phyloP scores from a whole-genome alignment of 2,888 invertebrate species.

The Dolichopus griseipennis region DNA sequence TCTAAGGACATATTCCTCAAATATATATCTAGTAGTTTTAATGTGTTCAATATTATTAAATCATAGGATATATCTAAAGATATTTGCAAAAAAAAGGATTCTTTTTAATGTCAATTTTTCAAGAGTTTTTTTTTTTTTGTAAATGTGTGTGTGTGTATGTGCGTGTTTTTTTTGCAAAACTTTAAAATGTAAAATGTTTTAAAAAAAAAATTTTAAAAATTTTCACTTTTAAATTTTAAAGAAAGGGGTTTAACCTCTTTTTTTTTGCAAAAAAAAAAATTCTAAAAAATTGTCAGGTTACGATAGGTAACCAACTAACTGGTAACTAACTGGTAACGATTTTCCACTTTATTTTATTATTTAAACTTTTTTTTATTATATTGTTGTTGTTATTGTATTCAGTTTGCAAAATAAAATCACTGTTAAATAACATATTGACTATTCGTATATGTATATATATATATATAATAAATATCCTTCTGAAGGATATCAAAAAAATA shows the following conservation, averaged over 20 bases:
- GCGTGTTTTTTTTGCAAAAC: too few species aligned
- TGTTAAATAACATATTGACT: background rate
- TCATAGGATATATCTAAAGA: too few species aligned
- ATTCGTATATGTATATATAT: background rate
- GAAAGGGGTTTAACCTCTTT: background rate
- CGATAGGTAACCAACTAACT: background rate
- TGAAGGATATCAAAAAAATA: background rate
- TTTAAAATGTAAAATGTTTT: too few species aligned
- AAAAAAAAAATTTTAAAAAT: too few species aligned
- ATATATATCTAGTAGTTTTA: too few species aligned
- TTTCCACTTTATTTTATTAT: background rate
- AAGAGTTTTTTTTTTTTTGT: too few species aligned
- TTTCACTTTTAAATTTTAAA: background rate
- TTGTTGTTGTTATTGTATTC: too few species aligned
- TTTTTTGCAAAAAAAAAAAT: background rate
- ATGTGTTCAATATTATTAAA: too few species aligned
- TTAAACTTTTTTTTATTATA: background rate
- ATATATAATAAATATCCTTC: background rate
- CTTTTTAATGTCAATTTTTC: too few species aligned
- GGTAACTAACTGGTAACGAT: conserved; percentile 6
- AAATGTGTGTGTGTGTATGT: too few species aligned
- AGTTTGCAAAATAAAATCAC: background rate
- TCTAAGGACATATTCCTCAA: background rate
- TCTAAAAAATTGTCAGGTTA: background rate
- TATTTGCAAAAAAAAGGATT: too few species aligned